These are phyloP conservation scores for Lepisosteus osseus DNA, from an alignment of 2,113 vertebrate species.

Conservation along the genomic window DNA sequence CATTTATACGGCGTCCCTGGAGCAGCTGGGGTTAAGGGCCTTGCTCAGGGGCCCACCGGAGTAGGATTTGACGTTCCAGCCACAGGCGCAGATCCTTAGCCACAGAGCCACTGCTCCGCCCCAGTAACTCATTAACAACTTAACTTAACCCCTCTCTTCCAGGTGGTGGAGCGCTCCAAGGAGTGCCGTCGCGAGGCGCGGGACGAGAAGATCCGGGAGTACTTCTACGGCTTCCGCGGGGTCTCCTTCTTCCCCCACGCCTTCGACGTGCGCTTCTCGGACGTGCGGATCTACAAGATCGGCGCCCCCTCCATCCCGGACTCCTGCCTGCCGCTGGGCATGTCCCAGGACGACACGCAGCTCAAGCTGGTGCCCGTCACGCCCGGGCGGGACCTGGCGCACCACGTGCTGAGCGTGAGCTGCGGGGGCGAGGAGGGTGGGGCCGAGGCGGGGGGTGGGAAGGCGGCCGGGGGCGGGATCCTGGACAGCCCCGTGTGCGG, in stretches of 20 bases:
- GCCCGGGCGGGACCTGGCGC: constrained; percentile 90
- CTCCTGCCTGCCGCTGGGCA: constrained; percentile 92
- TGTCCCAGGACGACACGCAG: constrained; percentile 97
- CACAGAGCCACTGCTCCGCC: too few relatives aligned
- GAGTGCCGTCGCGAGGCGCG: constrained; percentile 87
- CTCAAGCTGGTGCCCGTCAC: constrained; percentile 94
- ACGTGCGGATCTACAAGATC: constrained; percentile 96
- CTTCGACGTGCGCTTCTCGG: constrained; percentile 92
- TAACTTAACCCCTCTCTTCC: background rate
- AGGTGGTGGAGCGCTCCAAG: constrained; percentile 91
- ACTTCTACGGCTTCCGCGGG: constrained; percentile 94
- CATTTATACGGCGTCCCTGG: too few relatives aligned
- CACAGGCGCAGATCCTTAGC: too few relatives aligned
- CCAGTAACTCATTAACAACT: too few relatives aligned
- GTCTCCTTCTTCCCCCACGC: constrained; percentile 89
- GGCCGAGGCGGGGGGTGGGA: constrained; percentile 52
- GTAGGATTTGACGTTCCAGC: too few relatives aligned
- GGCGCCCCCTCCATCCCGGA: constrained; percentile 95
- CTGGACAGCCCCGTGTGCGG: constrained; percentile 89
- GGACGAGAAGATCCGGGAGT: constrained; percentile 91
- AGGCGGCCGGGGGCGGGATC: constrained; percentile 46
- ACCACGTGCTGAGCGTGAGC: constrained; percentile 93
- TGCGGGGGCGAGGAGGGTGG: constrained; percentile 78
- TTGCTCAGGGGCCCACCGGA: too few relatives aligned
- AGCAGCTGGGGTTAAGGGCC: too few relatives aligned